These are phyloP conservation scores for Mola mola DNA, from an alignment of 2,113 vertebrate genomes.

Conservation along the genomic window DNA sequence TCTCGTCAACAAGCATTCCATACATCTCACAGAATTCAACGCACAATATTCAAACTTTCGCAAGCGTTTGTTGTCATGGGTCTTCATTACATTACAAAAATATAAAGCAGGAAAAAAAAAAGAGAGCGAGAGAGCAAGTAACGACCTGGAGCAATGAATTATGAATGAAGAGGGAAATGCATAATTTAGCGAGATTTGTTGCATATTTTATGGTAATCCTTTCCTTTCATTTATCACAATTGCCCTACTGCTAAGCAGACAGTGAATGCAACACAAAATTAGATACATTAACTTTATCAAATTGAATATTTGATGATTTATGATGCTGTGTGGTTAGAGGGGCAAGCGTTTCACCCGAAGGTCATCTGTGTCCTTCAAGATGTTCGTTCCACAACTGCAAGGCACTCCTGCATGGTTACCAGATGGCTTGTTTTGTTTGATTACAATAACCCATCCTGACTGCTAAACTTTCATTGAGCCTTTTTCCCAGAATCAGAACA, in stretches of 20 bases:
- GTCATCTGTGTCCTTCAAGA: not conserved
- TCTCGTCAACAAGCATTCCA: not conserved
- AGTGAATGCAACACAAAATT: conserved; percentile 28
- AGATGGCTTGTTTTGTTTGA: not conserved
- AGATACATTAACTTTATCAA: conserved; percentile 1
- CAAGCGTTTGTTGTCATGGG: conserved; percentile 16
- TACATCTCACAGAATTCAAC: conserved; percentile 1
- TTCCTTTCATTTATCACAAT: conserved; percentile 66
- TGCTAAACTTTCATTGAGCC: not conserved
- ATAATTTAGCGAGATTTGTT: conserved; percentile 73
- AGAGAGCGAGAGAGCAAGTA: conserved; percentile 42
- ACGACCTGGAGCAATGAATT: conserved; percentile 68
- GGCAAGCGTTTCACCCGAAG: not conserved
- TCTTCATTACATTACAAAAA: conserved; percentile 32
- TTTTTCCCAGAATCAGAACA: not conserved
- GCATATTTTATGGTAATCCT: conserved; percentile 79
- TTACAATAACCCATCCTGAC: not conserved
- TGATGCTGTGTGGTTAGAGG: not conserved
- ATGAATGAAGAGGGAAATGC: conserved; percentile 71
- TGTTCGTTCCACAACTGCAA: not conserved
- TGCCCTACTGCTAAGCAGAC: conserved; percentile 31
- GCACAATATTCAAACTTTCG: not conserved
- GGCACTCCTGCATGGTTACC: too few species aligned
- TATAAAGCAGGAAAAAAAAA: conserved; percentile 33
- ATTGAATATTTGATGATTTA: conserved; percentile 2